A percentile compares a stretch with the other conserved stretches of the same genome.
These are phyloP conservation scores for Polypterus senegalus DNA, from an alignment of 2,113 vertebrate genomes.

Conservation along the genomic window DNA sequence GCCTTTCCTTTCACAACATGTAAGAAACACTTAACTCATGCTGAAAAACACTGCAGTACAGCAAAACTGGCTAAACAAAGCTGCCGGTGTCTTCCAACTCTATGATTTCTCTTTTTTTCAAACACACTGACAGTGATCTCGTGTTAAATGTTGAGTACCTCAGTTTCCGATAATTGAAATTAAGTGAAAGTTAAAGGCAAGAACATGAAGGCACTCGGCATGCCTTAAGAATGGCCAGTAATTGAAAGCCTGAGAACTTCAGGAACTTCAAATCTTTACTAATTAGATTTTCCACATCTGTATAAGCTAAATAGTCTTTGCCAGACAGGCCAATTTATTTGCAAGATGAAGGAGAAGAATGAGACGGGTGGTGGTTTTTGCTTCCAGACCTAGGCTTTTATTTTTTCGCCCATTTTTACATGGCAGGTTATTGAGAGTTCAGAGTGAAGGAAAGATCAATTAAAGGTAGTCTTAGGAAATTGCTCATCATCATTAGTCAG, in stretches of 20 bases:
- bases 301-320: conserved; percentile 2
- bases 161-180: too few species aligned
- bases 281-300: conserved; percentile 15
- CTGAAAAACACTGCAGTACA: too few species aligned
- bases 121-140: too few species aligned
- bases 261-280: conserved; percentile 19
- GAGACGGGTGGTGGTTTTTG: conserved; percentile 2
- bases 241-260: conserved; percentile 23
- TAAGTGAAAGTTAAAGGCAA: too few species aligned
- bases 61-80: too few species aligned
- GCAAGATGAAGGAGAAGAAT: conserved; percentile 10
- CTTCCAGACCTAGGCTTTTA: neutral
- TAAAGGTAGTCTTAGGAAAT: conserved; percentile 19
- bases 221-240: neutral
- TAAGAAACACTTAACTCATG: too few species aligned
- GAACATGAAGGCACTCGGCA: too few species aligned
- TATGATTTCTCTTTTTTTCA: too few species aligned
- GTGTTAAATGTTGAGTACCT: too few species aligned
- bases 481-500: conserved; percentile 21
- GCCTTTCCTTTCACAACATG: too few species aligned
- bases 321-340: conserved; percentile 16
- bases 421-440: neutral
- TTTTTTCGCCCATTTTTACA: neutral
- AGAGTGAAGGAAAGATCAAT: neutral
- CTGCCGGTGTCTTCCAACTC: too few species aligned